Evolutionary conservation across 1,140 invertebrate species (phyloP).

Genomic region (Leptopilina clavipes): DNA sequence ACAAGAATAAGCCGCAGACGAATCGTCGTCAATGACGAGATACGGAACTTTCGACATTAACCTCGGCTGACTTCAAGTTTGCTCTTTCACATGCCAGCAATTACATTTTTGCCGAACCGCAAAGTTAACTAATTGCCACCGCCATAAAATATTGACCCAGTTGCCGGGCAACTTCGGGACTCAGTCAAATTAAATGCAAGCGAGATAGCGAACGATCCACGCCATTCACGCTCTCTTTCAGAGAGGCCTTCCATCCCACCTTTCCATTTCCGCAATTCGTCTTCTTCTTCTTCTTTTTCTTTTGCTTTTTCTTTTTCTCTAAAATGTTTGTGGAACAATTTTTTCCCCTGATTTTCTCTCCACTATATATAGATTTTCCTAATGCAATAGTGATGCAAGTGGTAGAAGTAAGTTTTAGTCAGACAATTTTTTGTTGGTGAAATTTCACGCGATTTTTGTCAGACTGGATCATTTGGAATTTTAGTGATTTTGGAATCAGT

Average conservation of each 20-base stretch:
- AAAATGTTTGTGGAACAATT: constrained; percentile 41
- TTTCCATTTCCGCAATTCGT: constrained; percentile 37
- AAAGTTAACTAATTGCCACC: constrained; percentile 58
- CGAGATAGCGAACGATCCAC: constrained; percentile 41
- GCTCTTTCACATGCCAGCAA: constrained; percentile 58
- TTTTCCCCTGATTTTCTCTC: constrained; percentile 47
- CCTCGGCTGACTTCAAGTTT: constrained; percentile 51
- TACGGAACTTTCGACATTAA: constrained; percentile 59
- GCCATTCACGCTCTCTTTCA: constrained; percentile 30
- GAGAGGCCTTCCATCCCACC: constrained; percentile 39
- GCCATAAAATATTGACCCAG: constrained; percentile 60
- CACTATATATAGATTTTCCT: too few relatives aligned
- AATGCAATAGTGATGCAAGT: too few relatives aligned
- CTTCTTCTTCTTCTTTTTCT: constrained; percentile 1
- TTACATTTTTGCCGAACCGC: constrained; percentile 55
- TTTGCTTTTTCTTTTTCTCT: constrained; percentile 41
- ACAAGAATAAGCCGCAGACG: constrained; percentile 39
- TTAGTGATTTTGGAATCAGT: too few relatives aligned
- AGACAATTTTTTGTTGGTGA: too few relatives aligned
- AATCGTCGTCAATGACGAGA: constrained; percentile 52
- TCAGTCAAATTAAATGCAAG: constrained; percentile 58
- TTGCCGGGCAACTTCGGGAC: constrained; percentile 53
- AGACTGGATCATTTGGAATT: too few relatives aligned
- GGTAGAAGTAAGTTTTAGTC: too few relatives aligned
- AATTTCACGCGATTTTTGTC: too few relatives aligned